Conservation (phyloP, 2,797 vertebrate genomes). For the Glyptemys insculpta region DNA sequence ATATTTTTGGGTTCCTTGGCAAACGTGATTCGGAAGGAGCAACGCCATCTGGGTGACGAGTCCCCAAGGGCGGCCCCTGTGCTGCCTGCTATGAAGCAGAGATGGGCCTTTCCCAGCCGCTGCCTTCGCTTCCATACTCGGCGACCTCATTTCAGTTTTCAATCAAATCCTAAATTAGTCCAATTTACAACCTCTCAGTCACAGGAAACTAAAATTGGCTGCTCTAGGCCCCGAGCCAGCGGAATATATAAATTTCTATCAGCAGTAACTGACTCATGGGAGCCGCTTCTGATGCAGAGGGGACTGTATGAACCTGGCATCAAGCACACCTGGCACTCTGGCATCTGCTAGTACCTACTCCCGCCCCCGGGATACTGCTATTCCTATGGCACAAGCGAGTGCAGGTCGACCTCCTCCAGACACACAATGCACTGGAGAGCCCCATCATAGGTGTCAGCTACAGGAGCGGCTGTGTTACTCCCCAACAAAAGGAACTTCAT, state of each 20-base stretch:
- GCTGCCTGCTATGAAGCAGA: not conserved
- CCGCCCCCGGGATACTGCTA: not conserved
- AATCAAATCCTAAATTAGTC: constrained; percentile 82
- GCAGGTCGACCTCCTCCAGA: not conserved
- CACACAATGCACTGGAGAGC: not conserved
- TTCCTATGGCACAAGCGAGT: not conserved
- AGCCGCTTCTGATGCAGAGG: not conserved
- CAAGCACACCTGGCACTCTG: not conserved
- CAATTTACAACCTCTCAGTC: constrained; percentile 81
- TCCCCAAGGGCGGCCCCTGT: not conserved
- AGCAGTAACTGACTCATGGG: constrained; percentile 21
- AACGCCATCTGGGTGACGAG: not conserved
- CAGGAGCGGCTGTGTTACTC: not conserved
- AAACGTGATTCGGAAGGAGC: not conserved
- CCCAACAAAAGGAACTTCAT: not conserved
- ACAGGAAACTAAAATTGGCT: constrained; percentile 81
- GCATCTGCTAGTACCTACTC: not conserved
- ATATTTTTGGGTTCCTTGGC: not conserved
- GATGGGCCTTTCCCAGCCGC: not conserved
- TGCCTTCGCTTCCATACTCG: not conserved
- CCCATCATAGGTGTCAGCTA: constrained; percentile 2
- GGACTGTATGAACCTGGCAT: not conserved
- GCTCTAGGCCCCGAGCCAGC: constrained; percentile 71
- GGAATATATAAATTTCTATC: constrained; percentile 53
- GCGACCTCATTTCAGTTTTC: constrained; percentile 79